A percentile compares a stretch with the other conserved stretches of the same genome.
Evolutionary conservation across 2,797 vertebrate genomes (phyloP).

Genomic region (Notamacropus eugenii): DNA sequence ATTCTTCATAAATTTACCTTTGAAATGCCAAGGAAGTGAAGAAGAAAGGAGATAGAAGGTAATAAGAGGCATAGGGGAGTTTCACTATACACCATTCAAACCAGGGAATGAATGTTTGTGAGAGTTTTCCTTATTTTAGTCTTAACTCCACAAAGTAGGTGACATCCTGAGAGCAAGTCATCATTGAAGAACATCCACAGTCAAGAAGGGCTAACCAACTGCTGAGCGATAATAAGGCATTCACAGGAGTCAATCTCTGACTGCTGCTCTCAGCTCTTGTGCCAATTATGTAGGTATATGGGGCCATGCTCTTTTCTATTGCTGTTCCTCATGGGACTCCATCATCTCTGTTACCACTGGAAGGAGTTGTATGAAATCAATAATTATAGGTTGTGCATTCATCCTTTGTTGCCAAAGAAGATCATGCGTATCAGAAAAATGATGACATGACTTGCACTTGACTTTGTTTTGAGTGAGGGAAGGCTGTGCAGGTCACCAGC

Average conservation of each 20-base stretch:
- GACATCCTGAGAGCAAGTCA: not conserved
- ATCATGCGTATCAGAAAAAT: too few relatives aligned
- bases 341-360: not conserved
- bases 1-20: not conserved
- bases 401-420: too few relatives aligned
- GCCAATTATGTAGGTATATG: not conserved
- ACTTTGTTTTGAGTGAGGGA: too few relatives aligned
- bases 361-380: not conserved
- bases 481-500: too few relatives aligned
- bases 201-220: not conserved
- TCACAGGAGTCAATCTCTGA: not conserved
- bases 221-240: not conserved
- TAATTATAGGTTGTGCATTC: not conserved
- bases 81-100: not conserved
- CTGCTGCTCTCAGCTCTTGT: not conserved
- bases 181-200: not conserved
- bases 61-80: not conserved
- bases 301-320: not conserved
- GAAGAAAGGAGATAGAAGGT: not conserved
- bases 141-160: not conserved
- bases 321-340: not conserved
- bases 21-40: not conserved
- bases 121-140: not conserved
- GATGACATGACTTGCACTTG: too few relatives aligned
- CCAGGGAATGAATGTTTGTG: not conserved